phyloP scores from a whole-genome alignment of 2,113 vertebrate genomes.

The Phocoena phocoena region DNA sequence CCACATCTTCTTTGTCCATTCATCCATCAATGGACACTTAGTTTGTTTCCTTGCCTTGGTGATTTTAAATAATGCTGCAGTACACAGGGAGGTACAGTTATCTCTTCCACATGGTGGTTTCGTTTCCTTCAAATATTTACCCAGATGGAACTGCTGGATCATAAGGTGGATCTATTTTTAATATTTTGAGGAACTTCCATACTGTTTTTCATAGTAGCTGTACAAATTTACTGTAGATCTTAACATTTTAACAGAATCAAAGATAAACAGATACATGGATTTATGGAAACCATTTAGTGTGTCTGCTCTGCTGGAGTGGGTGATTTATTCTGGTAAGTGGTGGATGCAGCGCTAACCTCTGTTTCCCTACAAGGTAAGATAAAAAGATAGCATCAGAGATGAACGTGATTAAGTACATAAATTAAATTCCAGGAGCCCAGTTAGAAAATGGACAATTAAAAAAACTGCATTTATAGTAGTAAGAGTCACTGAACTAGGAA shows the following conservation, averaged over 20 bases:
- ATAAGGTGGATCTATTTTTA: not conserved
- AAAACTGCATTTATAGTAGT: not conserved
- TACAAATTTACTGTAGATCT: not conserved
- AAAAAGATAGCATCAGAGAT: slow-evolving; percentile 46
- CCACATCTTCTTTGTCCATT: not conserved
- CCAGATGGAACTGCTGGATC: not conserved
- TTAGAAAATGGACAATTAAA: not conserved
- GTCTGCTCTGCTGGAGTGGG: no score
- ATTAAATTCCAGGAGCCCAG: not conserved
- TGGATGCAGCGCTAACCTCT: not conserved
- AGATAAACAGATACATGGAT: not conserved
- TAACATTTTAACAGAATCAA: not conserved
- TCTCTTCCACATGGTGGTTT: not conserved
- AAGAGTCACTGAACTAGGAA: not conserved
- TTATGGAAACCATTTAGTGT: not conserved
- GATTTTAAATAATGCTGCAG: not conserved
- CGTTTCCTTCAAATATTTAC: not conserved
- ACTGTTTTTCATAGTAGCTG: not conserved
- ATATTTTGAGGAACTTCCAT: not conserved
- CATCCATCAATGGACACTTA: not conserved
- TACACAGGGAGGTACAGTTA: not conserved
- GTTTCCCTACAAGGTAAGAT: slow-evolving; percentile 78
- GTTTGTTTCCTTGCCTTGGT: not conserved
- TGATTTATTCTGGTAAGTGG: no score
- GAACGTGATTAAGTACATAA: slow-evolving; percentile 38